These are phyloP conservation scores for Crambe crambe DNA, from an alignment of 37 sponge, comb jelly and placozoan species.

Conservation along the genomic window DNA sequence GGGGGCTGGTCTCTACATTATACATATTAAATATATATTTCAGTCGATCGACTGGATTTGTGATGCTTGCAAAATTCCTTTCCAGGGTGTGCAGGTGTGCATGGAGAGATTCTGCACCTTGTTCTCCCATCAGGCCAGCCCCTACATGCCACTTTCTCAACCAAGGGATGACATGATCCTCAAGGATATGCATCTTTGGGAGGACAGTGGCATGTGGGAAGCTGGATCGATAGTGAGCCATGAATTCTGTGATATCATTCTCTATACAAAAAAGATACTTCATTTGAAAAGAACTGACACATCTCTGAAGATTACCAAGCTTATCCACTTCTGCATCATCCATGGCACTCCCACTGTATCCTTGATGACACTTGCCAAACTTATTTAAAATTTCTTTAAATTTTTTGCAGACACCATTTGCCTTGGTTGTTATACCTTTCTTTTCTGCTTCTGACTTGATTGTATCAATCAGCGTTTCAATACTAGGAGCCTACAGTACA, in stretches of 20 bases:
- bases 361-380: slow-evolving; percentile 10
- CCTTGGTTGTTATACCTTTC: background rate
- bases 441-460: slow-evolving; percentile 1
- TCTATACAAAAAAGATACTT: slow-evolving; percentile 15
- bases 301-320: too few species aligned
- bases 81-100: slow-evolving; percentile 18
- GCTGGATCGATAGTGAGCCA: background rate
- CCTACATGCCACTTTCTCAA: slow-evolving; percentile 27
- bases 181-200: slow-evolving; percentile 47
- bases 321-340: background rate
- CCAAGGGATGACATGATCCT: slow-evolving; percentile 41
- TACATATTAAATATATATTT: background rate
- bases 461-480: background rate
- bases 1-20: background rate
- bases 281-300: background rate
- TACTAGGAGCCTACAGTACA: background rate
- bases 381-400: background rate
- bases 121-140: slow-evolving; percentile 49
- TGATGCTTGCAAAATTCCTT: background rate
- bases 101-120: slow-evolving; percentile 53
- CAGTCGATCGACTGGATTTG: slow-evolving; percentile 5
- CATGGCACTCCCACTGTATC: background rate
- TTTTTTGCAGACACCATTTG: background rate
- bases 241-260: slow-evolving; percentile 11
- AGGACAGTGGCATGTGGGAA: slow-evolving; percentile 24